Evolutionary conservation across 2,888 invertebrate genomes (phyloP).

Genomic region (Trachelus tabidus): DNA sequence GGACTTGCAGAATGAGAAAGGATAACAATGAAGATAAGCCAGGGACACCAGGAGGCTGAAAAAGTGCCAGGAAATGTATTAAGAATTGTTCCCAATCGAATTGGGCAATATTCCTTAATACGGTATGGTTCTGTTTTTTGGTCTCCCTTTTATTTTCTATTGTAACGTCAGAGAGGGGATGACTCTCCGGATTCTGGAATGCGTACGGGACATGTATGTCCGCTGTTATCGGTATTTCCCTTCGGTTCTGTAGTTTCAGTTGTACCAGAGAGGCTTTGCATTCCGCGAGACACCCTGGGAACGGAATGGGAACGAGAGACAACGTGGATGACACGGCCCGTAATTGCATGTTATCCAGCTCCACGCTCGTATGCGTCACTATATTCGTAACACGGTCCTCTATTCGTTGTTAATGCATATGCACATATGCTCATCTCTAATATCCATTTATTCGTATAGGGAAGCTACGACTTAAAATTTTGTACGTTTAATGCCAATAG

Average conservation of each 20-base stretch:
- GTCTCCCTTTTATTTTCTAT: background rate
- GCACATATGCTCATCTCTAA: background rate
- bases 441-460: background rate
- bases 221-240: constrained; percentile 46
- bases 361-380: constrained; percentile 6
- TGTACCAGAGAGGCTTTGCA: constrained; percentile 48
- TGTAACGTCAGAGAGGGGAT: background rate
- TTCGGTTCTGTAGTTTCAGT: constrained; percentile 37
- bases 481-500: background rate
- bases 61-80: background rate
- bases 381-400: background rate
- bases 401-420: background rate
- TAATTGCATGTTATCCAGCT: constrained; percentile 61
- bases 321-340: constrained; percentile 63
- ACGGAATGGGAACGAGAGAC: constrained; percentile 56
- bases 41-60: background rate
- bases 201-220: background rate
- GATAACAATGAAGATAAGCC: background rate
- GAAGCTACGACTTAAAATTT: background rate
- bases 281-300: constrained; percentile 53
- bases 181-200: background rate
- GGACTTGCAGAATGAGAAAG: background rate
- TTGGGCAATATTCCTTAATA: background rate
- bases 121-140: background rate
- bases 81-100: background rate